Evolutionary conservation across 2,888 invertebrate genomes (phyloP).

Genomic region (Dysmachus trigonus): DNA sequence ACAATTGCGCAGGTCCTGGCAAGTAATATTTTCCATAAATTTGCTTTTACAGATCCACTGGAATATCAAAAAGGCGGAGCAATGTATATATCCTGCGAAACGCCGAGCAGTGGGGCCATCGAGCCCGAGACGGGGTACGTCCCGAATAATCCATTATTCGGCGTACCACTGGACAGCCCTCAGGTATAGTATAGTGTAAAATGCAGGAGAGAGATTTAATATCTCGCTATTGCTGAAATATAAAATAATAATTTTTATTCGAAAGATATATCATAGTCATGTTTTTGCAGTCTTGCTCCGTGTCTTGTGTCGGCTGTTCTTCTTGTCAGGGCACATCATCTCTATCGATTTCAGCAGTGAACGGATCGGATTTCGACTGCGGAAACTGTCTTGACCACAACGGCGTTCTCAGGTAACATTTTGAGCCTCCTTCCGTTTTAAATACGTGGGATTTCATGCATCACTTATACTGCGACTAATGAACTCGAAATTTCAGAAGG

Average conservation of each 20-base stretch:
- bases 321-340: constrained; percentile 64
- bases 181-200: constrained; percentile 61
- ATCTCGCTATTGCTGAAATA: not conserved
- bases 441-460: constrained; percentile 34
- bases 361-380: constrained; percentile 64
- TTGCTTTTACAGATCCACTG: constrained; percentile 62
- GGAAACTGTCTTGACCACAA: constrained; percentile 63
- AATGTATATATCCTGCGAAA: constrained; percentile 66
- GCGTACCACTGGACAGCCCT: constrained; percentile 65
- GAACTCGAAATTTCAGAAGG: constrained; percentile 39
- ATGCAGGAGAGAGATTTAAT: constrained; percentile 42
- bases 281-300: constrained; percentile 63
- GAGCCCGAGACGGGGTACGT: constrained; percentile 66
- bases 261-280: not conserved
- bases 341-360: constrained; percentile 62
- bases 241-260: not conserved
- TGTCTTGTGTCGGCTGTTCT: constrained; percentile 64
- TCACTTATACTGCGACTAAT: constrained; percentile 31
- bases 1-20: not conserved
- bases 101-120: constrained; percentile 65
- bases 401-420: constrained; percentile 51
- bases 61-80: constrained; percentile 66
- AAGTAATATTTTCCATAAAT: not conserved
- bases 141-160: constrained; percentile 65
- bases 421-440: constrained; percentile 32